Evolutionary conservation across 2,888 invertebrate species (phyloP).

Genomic region (Agonum fuliginosum): DNA sequence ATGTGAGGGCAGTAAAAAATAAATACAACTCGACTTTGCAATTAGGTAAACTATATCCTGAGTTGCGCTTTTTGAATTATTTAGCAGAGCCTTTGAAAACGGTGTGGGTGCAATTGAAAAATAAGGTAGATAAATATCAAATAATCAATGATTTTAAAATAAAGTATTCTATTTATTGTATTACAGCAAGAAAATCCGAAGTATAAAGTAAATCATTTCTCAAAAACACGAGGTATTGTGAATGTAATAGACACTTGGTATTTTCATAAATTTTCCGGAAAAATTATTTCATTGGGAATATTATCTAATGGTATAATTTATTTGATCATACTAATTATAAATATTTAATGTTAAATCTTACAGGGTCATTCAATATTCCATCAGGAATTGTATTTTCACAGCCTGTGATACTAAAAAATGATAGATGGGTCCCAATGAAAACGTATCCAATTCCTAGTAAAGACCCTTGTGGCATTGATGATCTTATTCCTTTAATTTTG

Average conservation of each 20-base stretch:
- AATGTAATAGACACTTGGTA: conserved; percentile 76
- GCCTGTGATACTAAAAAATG: conserved; percentile 72
- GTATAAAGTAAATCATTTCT: conserved; percentile 65
- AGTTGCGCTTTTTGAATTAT: conserved; percentile 74
- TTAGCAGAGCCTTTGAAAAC: neutral
- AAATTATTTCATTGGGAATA: conserved; percentile 75
- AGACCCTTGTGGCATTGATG: conserved; percentile 59
- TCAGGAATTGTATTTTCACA: conserved; percentile 77
- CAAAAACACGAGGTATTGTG: conserved; percentile 71
- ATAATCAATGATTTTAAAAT: neutral
- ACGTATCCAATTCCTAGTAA: conserved; percentile 65
- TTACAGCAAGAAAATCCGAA: neutral
- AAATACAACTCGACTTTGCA: conserved; percentile 73
- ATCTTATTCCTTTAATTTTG: conserved; percentile 58
- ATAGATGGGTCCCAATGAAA: conserved; percentile 72
- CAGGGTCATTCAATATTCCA: conserved; percentile 76
- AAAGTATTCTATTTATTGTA: too few species aligned
- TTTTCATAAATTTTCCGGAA: conserved; percentile 69
- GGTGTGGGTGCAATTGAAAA: conserved; percentile 20
- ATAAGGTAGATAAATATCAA: neutral
- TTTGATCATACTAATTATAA: neutral
- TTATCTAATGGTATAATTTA: conserved; percentile 73
- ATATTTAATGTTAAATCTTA: neutral
- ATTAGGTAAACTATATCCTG: conserved; percentile 74
- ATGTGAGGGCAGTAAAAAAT: conserved; percentile 73